phyloP scores from a whole-genome alignment of 2,113 vertebrate genomes.

The Tautogolabrus adspersus region DNA sequence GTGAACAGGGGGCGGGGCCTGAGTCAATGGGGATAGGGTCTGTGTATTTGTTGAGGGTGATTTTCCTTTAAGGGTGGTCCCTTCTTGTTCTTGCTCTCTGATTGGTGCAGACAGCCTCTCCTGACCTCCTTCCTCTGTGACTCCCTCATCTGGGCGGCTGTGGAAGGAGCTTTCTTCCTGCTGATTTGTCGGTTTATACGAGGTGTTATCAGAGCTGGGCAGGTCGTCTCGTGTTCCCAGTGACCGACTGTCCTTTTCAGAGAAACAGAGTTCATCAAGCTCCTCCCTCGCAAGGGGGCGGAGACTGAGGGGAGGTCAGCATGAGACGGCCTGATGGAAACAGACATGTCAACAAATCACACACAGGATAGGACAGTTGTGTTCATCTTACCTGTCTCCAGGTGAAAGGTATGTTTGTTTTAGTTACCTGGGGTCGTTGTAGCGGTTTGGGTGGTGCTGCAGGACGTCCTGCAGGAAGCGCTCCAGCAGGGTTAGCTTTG shows the following conservation, averaged over 20 bases:
- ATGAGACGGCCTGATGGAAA: conserved; percentile 83
- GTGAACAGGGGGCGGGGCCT: conserved; percentile 42
- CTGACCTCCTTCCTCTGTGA: neutral
- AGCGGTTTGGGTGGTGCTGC: conserved; percentile 88
- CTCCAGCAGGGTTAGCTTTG: conserved; percentile 86
- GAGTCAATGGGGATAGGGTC: neutral
- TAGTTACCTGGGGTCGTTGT: conserved; percentile 87
- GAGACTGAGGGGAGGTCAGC: conserved; percentile 83
- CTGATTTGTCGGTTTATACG: conserved; percentile 36
- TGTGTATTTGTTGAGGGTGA: neutral
- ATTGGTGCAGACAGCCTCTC: conserved; percentile 14
- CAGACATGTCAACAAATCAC: conserved; percentile 3
- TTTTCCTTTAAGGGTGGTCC: neutral
- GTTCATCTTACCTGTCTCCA: neutral
- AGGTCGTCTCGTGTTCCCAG: conserved; percentile 66
- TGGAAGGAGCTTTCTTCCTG: neutral
- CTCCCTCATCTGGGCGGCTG: conserved; percentile 29
- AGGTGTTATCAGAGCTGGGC: conserved; percentile 73
- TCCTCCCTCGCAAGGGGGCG: conserved; percentile 72
- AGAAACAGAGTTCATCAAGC: conserved; percentile 69
- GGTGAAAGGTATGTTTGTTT: neutral
- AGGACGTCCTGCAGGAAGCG: conserved; percentile 94
- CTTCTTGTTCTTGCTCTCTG: conserved; percentile 17
- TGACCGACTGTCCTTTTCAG: conserved; percentile 72
- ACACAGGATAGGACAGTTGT: neutral